These are phyloP conservation scores for Nomada ruficornis DNA, from an alignment of 2,888 invertebrate species.

Conservation along the genomic window DNA sequence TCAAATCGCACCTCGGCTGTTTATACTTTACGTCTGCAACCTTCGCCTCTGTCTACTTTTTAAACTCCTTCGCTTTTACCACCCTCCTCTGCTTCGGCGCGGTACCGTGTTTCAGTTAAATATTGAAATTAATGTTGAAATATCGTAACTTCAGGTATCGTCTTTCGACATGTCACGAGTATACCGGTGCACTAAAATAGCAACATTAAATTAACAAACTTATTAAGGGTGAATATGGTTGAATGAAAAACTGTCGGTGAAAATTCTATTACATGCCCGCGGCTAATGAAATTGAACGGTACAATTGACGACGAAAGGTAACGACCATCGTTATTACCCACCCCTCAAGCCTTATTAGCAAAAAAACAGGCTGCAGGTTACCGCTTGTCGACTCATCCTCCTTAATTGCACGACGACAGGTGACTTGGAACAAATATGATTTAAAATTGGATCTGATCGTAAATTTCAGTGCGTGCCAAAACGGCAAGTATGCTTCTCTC, in stretches of 20 bases:
- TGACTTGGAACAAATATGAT: conserved; percentile 60
- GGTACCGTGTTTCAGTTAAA: conserved; percentile 59
- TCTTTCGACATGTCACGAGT: too few species aligned
- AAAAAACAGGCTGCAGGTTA: conserved; percentile 37
- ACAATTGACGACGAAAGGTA: conserved; percentile 42
- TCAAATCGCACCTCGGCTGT: conserved; percentile 83
- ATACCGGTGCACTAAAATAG: too few species aligned
- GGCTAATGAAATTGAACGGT: background rate
- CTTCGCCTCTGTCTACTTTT: conserved; percentile 58
- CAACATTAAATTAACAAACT: too few species aligned
- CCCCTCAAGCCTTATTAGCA: conserved; percentile 51
- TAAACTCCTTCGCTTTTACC: conserved; percentile 42
- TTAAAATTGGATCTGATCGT: conserved; percentile 61
- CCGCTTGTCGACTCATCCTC: conserved; percentile 51
- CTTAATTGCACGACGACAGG: conserved; percentile 60
- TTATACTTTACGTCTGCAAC: conserved; percentile 78
- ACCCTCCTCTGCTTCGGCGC: conserved; percentile 28
- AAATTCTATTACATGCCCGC: background rate
- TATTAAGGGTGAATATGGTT: too few species aligned
- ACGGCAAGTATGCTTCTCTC: conserved; percentile 31
- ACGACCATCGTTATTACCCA: conserved; percentile 45
- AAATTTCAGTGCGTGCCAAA: conserved; percentile 52
- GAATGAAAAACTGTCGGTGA: background rate
- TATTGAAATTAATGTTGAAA: conserved; percentile 4
- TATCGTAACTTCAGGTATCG: too few species aligned